Conservation (phyloP, 2,113 vertebrate genomes). For the Anarrhichthys ocellatus region DNA sequence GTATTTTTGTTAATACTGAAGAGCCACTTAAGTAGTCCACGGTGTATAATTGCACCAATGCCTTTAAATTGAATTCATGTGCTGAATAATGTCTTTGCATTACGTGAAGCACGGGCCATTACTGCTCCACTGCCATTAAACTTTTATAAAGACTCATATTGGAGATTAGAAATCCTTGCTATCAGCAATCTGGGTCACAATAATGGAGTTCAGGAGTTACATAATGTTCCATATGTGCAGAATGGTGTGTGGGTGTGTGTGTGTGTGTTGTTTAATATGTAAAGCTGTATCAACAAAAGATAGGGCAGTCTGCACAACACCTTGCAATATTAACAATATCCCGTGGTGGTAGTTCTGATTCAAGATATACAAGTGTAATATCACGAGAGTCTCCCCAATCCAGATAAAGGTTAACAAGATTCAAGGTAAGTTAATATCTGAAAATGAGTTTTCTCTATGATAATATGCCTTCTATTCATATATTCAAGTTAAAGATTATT, state of each 20-base stretch:
- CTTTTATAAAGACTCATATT: constrained; percentile 52
- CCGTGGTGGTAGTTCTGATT: not conserved
- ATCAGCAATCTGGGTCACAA: constrained; percentile 66
- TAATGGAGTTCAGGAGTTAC: constrained; percentile 69
- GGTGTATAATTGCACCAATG: not conserved
- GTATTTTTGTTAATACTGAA: not conserved
- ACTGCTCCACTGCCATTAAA: constrained; percentile 44
- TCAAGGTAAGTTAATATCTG: constrained; percentile 2
- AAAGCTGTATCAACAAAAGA: not conserved
- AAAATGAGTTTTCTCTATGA: constrained; percentile 59
- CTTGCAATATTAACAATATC: constrained; percentile 18
- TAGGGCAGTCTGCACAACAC: not conserved
- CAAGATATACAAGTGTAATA: not conserved
- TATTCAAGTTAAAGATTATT: not conserved
- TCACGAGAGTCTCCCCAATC: not conserved
- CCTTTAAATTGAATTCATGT: not conserved
- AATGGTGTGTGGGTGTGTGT: not conserved
- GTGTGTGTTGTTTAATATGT: constrained; percentile 16
- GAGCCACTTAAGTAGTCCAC: not conserved
- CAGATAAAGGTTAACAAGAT: constrained; percentile 25
- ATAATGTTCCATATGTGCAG: constrained; percentile 63
- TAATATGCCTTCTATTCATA: constrained; percentile 2
- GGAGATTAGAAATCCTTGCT: constrained; percentile 67
- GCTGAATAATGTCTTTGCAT: not conserved
- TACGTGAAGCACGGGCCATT: not conserved